phyloP scores from a whole-genome alignment of 2,888 invertebrate species.

The Ochropleura leucogaster region DNA sequence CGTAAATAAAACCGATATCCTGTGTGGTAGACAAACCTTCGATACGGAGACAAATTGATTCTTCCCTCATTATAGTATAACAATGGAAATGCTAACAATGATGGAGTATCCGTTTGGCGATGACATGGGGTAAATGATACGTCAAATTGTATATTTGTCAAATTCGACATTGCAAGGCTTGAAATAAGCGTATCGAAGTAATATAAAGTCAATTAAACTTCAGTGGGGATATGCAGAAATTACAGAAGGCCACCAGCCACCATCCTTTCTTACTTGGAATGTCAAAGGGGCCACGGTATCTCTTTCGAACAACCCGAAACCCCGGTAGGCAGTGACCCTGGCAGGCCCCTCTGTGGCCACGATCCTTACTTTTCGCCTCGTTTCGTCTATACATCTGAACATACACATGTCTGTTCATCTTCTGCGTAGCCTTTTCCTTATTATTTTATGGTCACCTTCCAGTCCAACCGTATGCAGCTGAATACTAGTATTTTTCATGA shows the following conservation, averaged over 20 bases:
- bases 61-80: constrained; percentile 38
- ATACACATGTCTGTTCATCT: neutral
- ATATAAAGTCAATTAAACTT: neutral
- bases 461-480: too few species aligned
- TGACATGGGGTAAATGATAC: constrained; percentile 14
- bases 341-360: too few species aligned
- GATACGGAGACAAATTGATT: constrained; percentile 58
- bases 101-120: constrained; percentile 23
- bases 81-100: constrained; percentile 53
- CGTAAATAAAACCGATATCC: constrained; percentile 59
- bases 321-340: too few species aligned
- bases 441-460: too few species aligned
- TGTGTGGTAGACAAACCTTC: constrained; percentile 55
- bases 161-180: neutral
- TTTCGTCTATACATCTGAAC: neutral
- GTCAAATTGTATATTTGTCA: constrained; percentile 14
- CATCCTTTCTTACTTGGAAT: neutral
- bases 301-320: too few species aligned
- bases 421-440: too few species aligned
- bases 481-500: too few species aligned
- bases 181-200: neutral
- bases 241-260: neutral
- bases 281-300: too few species aligned
- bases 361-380: neutral
- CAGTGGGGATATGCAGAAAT: neutral